These are phyloP conservation scores for Hyla sarda DNA, from an alignment of 2,113 vertebrate species.

Conservation along the genomic window DNA sequence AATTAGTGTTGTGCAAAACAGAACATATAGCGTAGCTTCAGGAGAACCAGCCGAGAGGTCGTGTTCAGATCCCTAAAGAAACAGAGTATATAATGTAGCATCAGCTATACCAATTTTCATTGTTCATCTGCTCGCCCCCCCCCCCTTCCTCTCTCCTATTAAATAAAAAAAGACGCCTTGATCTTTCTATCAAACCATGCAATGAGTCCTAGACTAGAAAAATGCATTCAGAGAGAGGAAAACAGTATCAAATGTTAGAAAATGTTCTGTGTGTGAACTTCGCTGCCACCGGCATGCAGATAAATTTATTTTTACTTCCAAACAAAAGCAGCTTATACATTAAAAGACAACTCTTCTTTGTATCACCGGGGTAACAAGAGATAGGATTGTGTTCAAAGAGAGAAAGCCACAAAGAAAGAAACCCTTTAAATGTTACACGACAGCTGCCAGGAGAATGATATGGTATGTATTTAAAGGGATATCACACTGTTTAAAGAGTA, in stretches of 20 bases:
- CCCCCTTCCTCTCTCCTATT: background rate
- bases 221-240: background rate
- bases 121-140: background rate
- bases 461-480: background rate
- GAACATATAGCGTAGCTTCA: constrained; percentile 7
- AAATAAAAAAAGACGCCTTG: background rate
- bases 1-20: constrained; percentile 29
- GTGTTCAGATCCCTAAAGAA: constrained; percentile 24
- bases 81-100: background rate
- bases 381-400: constrained; percentile 17
- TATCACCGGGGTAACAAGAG: constrained; percentile 42
- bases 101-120: too few relatives aligned
- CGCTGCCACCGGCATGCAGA: background rate
- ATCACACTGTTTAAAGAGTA: too few relatives aligned
- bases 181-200: constrained; percentile 18
- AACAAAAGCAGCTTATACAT: constrained; percentile 31
- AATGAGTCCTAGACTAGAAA: background rate
- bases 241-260: background rate
- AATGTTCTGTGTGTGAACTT: constrained; percentile 24
- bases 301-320: constrained; percentile 37
- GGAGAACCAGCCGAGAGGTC: background rate
- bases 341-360: background rate
- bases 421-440: background rate
- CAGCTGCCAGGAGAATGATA: background rate
- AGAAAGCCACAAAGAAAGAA: constrained; percentile 23